Percentiles rank a stretch among this genome's conserved stretches.
These are phyloP conservation scores for Bruchidius siliquastri DNA, from an alignment of 2,888 invertebrate genomes.

Conservation along the genomic window DNA sequence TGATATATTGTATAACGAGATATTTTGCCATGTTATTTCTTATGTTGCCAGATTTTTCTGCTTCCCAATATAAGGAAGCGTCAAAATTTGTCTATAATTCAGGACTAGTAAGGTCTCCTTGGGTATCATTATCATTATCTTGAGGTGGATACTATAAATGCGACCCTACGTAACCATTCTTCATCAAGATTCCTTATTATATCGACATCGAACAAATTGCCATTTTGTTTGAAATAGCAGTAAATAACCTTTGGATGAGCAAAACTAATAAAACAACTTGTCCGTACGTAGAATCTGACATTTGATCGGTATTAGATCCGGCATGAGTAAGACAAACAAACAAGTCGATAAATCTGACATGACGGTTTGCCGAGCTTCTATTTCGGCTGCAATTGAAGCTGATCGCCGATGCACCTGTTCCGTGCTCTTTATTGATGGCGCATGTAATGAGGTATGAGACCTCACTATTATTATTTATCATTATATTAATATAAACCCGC, in stretches of 20 bases:
- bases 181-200: too few species aligned
- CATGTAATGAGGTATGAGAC: constrained; percentile 1
- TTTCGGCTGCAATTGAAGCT: neutral
- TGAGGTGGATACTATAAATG: too few species aligned
- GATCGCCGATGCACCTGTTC: constrained; percentile 7
- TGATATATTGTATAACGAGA: too few species aligned
- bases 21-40: too few species aligned
- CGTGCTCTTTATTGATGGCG: neutral
- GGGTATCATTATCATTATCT: too few species aligned
- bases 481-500: constrained; percentile 4
- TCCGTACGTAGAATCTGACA: neutral
- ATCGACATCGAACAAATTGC: neutral
- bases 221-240: neutral
- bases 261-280: neutral
- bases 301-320: neutral
- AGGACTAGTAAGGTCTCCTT: too few species aligned
- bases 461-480: constrained; percentile 6
- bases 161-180: too few species aligned
- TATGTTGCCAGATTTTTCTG: too few species aligned
- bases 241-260: neutral
- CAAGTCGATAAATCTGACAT: neutral
- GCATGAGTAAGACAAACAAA: neutral
- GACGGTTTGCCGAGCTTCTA: neutral
- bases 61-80: too few species aligned
- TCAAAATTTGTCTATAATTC: too few species aligned